A percentile compares a stretch with the other conserved stretches of the same genome.
Evolutionary conservation across 2,797 vertebrate species (phyloP).

Genomic region (Darevskia mixta): DNA sequence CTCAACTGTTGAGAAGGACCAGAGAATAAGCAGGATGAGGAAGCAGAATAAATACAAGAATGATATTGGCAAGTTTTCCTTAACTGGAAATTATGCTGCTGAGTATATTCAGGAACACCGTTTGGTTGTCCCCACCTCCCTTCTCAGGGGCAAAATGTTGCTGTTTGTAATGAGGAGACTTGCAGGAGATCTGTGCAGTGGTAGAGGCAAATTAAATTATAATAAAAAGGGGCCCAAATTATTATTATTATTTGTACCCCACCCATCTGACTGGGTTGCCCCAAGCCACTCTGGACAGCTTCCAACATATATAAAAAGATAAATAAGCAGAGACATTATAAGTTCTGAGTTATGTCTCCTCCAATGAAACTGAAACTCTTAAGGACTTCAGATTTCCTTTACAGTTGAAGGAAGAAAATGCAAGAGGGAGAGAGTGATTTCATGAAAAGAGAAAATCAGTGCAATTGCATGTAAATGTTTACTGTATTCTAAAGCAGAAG

Average conservation of each 20-base stretch:
- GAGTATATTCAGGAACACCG: background rate
- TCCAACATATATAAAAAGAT: background rate
- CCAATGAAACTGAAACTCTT: background rate
- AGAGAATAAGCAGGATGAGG: background rate
- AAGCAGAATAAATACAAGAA: background rate
- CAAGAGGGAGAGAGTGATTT: background rate
- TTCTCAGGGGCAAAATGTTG: background rate
- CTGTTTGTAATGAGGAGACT: background rate
- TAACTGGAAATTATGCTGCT: background rate
- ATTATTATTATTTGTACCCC: too few species aligned
- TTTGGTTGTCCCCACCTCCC: background rate
- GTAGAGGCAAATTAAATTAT: background rate
- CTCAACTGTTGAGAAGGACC: background rate
- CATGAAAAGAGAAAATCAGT: too few species aligned
- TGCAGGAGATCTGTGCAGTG: background rate
- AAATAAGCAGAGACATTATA: background rate
- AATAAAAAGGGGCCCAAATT: background rate
- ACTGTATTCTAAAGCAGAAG: slow-evolving; percentile 51
- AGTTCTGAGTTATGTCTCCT: background rate
- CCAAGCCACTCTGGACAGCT: too few species aligned
- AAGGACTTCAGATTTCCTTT: background rate
- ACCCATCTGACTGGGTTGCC: too few species aligned
- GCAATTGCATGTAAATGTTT: too few species aligned
- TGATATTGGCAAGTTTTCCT: background rate
- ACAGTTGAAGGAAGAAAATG: background rate